A percentile compares a stretch with the other conserved stretches of the same genome.
phyloP scores from a whole-genome alignment of 1,140 invertebrate species.

The Drosophila sucinea region DNA sequence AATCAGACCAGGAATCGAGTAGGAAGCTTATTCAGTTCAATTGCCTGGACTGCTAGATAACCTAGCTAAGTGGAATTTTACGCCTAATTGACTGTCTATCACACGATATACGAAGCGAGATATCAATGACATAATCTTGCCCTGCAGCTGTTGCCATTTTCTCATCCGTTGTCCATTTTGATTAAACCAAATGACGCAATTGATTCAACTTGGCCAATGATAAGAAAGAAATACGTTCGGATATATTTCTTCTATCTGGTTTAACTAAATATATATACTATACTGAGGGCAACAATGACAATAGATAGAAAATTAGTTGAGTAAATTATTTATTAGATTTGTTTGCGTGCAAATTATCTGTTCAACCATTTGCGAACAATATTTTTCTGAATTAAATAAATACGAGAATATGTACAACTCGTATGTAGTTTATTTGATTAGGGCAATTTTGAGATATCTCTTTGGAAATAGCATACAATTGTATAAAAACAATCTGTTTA shows the following conservation, averaged over 20 bases:
- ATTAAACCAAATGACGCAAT: conserved; percentile 18
- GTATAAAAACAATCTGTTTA: neutral
- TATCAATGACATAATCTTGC: neutral
- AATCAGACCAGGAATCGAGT: neutral
- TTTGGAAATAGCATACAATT: neutral
- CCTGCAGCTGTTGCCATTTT: conserved; percentile 6
- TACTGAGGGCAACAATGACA: conserved; percentile 11
- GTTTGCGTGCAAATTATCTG: conserved; percentile 39
- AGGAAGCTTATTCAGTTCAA: neutral
- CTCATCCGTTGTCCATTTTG: neutral
- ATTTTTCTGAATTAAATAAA: conserved; percentile 13
- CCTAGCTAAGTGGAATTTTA: conserved; percentile 5
- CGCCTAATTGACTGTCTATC: conserved; percentile 2
- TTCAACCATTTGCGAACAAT: neutral
- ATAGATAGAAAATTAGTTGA: conserved; percentile 36
- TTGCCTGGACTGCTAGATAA: neutral
- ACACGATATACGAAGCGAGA: too few species aligned
- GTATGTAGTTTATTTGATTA: neutral
- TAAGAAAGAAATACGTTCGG: neutral
- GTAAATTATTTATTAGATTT: conserved; percentile 54
- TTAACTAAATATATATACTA: neutral
- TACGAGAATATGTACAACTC: neutral
- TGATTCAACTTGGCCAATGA: conserved; percentile 10
- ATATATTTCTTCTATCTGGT: neutral
- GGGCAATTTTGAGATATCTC: neutral